These are phyloP conservation scores for Craterocephalus amniculus DNA, from an alignment of 2,797 vertebrate species.

Conservation along the genomic window DNA sequence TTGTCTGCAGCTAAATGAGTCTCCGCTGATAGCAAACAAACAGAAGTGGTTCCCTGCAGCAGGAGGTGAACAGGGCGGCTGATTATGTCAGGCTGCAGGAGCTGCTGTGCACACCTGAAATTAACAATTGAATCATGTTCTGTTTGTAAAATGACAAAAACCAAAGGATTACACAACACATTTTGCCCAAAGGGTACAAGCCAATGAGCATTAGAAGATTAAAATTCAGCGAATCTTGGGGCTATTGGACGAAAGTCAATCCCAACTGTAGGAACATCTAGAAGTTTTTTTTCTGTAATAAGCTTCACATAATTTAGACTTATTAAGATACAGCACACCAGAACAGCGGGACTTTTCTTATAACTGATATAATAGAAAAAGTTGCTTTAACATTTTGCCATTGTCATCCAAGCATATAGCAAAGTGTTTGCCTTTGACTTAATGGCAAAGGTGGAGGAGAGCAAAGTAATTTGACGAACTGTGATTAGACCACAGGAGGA, in stretches of 20 bases:
- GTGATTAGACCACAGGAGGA: not conserved
- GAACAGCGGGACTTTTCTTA: no score
- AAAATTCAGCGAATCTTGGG: constrained; percentile 72
- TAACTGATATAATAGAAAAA: not conserved
- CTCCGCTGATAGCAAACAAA: constrained; percentile 11
- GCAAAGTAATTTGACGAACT: not conserved
- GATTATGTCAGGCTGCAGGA: constrained; percentile 4
- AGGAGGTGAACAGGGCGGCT: constrained; percentile 5
- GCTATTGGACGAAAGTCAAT: constrained; percentile 10
- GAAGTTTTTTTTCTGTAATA: not conserved
- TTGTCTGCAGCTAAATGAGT: constrained; percentile 20
- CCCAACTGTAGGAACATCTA: constrained; percentile 3
- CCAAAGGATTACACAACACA: constrained; percentile 13
- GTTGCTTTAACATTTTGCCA: not conserved
- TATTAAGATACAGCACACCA: not conserved
- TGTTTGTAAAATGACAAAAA: not conserved
- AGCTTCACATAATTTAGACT: not conserved
- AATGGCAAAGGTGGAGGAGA: not conserved
- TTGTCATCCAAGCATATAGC: not conserved
- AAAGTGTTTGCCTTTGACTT: not conserved
- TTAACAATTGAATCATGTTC: constrained; percentile 18
- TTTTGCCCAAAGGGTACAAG: not conserved
- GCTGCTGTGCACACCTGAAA: not conserved
- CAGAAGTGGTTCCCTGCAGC: constrained; percentile 7
- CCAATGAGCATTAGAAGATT: not conserved